Base-by-base conservation (phyloP, 2,888 invertebrate genomes). In the Sacculina carcini region DNA sequence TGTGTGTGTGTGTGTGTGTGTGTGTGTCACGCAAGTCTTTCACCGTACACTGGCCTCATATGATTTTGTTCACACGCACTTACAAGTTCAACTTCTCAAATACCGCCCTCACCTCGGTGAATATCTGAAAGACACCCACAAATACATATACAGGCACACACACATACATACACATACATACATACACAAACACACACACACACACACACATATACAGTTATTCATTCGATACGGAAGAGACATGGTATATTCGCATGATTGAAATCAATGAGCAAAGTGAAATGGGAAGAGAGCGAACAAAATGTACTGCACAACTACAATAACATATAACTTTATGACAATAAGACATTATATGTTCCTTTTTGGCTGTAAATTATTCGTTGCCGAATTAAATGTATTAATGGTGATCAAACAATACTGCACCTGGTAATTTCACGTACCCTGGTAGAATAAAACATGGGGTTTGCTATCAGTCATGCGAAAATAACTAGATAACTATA, bases 81-180 rank as follows among this genome's bases (percentile, higher is more conserved):
- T 28, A 44, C 29, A 44, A 28, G 3, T 42, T 4, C 42, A 42
- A 29, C 16, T 2, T 16, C 16, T 28, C 26, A 7, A 44, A 28
- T 19, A n/a, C 16, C 44, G 26, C 29, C 9, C 28, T 7, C 16
- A 44, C 28, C 31, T 53, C 51, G 2, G 54, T 48, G 50, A 56
- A 53, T 12, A 51, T 28, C 14, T n/a, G 16, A 50, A 9, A 50
- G 26, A 50, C 5, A 12, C 16, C 21, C 29, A 50, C 16, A 7
- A 16, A 44, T 24, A 48, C 31, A 48, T 36, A 36, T 24, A 38
- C 16, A 38, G 16, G 36, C 36, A 36, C 12, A 48, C 21, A 48
- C 31, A 38, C 36, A 48, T 48, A 39, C 21, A 44, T 10, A 47
- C 24, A n/a, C 21, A 51, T 29, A 14, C 29, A 48, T 48, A 48